Percentiles rank a stretch among this genome's conserved stretches.
Evolutionary conservation across 37 sponge, comb jelly and placozoan species (phyloP).

Genomic region (Oopsacas minuta): DNA sequence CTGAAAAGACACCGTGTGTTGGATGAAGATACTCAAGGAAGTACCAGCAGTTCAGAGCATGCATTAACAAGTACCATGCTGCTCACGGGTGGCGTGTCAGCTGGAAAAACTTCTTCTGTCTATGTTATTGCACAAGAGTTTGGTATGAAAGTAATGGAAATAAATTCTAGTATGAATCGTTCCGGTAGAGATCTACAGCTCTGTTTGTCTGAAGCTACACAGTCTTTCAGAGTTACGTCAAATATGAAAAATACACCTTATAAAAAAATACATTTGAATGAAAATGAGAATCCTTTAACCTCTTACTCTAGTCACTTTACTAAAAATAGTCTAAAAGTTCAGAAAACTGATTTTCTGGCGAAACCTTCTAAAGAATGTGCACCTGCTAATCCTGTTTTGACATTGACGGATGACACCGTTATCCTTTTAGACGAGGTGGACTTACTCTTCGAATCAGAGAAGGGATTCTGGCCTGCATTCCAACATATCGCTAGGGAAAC

Average conservation of each 20-base stretch:
- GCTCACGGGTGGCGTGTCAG: not conserved
- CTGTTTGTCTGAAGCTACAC: not conserved
- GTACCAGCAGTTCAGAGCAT: not conserved
- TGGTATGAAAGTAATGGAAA: not conserved
- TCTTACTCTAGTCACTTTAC: not conserved
- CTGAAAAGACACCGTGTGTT: not conserved
- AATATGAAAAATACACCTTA: not conserved
- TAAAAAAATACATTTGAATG: not conserved
- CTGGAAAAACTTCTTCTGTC: not conserved
- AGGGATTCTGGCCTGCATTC: constrained; percentile 1
- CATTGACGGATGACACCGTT: not conserved
- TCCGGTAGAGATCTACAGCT: constrained; percentile 1
- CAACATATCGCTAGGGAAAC: constrained; percentile 13
- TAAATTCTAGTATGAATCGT: not conserved
- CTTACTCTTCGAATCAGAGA: not conserved
- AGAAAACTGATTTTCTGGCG: not conserved
- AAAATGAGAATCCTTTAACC: not conserved
- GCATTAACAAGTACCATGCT: not conserved
- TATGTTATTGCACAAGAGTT: not conserved
- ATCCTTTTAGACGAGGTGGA: not conserved
- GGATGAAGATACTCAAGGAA: not conserved
- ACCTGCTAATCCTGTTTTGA: not conserved
- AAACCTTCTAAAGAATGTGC: not conserved
- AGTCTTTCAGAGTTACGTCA: not conserved
- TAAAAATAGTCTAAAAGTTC: not conserved